Evolutionary conservation across 2,888 invertebrate species (phyloP), one percentile per base, ranked within the genome.

Genomic region (Blomia tropicalis): DNA sequence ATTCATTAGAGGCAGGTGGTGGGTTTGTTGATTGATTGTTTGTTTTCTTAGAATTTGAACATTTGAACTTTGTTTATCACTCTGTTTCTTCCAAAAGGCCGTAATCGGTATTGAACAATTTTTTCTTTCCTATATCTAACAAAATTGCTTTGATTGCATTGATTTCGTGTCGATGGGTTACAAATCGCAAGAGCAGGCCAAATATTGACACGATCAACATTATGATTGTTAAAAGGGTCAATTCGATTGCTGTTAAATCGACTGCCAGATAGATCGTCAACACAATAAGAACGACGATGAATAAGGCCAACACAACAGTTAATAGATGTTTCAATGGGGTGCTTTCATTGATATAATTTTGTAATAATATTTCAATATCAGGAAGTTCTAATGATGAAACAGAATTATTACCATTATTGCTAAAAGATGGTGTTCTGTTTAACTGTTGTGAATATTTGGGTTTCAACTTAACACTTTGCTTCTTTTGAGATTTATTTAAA

Each of bases 61-160:
- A n/a, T n/a, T n/a, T n/a, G n/a, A n/a, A n/a, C n/a, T n/a, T n/a
- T n/a, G n/a, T n/a, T n/a, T n/a, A n/a, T n/a, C n/a, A n/a, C n/a
- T n/a, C n/a, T n/a, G n/a, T n/a, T n/a, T n/a, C n/a, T 22, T 27
- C 51, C 22, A 47, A 19, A n/a, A 56, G 56, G 30, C 56, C 56
- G 23, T 56, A 56, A 31, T 56, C 56, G 2, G 56, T 23, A 25
- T 19, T 11, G 29, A 56, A 56, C 29, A 30, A 19, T 25, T 5
- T 56, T 36, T 56, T 56, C 4, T 41, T 41, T 14, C 43, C 19
- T 7, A 62, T 62, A 27, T 62, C 62, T 43, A 43, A 43, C 19
- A 62, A 11, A 43, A 62, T 62, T n/a, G 62, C 62, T 43, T 62
- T 62, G 5, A 62, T 44, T 14, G 62, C 62, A 51, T 62, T 62